These are phyloP conservation scores for Thecophora atra DNA, from an alignment of 2,888 invertebrate species.

Conservation along the genomic window DNA sequence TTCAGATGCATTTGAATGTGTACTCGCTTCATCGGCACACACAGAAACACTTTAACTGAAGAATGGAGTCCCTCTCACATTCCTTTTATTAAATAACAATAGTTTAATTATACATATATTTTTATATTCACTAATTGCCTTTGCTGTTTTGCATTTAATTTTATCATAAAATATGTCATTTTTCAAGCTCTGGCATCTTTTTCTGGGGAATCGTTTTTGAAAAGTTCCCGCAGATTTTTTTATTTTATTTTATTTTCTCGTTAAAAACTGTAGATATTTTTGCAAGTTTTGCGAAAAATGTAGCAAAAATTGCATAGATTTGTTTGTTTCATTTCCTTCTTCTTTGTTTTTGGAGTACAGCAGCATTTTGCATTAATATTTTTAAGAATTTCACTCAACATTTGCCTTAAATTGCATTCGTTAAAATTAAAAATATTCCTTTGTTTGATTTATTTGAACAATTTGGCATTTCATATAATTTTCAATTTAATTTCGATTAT, in stretches of 20 bases:
- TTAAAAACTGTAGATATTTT: conserved; percentile 29
- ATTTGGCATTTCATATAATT: not conserved
- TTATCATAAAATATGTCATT: conserved; percentile 4
- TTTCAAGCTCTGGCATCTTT: not conserved
- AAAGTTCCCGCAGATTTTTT: not conserved
- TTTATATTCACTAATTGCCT: conserved; percentile 21
- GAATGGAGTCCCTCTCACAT: no score
- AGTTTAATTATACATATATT: conserved; percentile 1
- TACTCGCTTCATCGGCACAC: not conserved
- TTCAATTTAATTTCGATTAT: not conserved
- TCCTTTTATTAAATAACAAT: not conserved
- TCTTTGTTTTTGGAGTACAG: no score
- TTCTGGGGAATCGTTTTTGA: not conserved
- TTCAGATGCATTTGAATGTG: no score
- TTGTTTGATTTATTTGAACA: conserved; percentile 18
- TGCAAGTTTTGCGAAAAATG: conserved; percentile 48
- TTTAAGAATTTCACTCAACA: conserved; percentile 51
- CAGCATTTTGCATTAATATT: not conserved
- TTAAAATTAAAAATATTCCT: conserved; percentile 48
- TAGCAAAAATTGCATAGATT: conserved; percentile 38
- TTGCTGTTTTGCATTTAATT: not conserved
- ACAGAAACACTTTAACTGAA: not conserved
- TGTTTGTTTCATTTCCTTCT: no score
- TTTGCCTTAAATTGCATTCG: conserved; percentile 51
- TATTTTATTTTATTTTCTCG: conserved; percentile 40